These are phyloP conservation scores for Petrocephalus microphthalmus DNA, from an alignment of 2,113 vertebrate species.

Conservation along the genomic window DNA sequence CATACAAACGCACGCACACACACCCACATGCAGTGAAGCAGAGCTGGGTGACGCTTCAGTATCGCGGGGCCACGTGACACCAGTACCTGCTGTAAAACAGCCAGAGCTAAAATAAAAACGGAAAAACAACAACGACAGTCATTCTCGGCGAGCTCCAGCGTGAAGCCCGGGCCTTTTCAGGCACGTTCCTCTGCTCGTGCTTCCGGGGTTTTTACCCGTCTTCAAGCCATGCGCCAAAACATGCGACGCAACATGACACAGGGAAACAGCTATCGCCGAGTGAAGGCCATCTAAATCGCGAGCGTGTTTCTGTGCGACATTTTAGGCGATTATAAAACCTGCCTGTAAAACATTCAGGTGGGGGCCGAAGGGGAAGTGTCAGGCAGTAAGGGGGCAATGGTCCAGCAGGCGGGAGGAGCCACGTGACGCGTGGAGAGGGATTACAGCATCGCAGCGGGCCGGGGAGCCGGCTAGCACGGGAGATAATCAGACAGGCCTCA, in stretches of 20 bases:
- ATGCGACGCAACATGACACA: not conserved
- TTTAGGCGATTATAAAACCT: constrained; percentile 28
- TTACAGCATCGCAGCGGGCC: constrained; percentile 13
- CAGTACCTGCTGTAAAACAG: not conserved
- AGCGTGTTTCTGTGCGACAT: constrained; percentile 18
- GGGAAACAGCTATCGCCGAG: constrained; percentile 23
- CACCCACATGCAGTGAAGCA: not conserved
- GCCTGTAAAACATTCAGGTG: constrained; percentile 69
- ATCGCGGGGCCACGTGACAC: not conserved
- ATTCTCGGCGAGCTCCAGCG: not conserved
- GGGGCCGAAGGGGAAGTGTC: constrained; percentile 62
- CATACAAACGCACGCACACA: constrained; percentile 12
- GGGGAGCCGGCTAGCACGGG: constrained; percentile 28
- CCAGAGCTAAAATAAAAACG: not conserved
- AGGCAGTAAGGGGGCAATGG: constrained; percentile 61
- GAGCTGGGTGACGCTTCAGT: not conserved
- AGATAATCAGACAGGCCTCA: constrained; percentile 43
- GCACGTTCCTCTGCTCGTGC: not conserved
- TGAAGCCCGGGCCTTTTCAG: not conserved
- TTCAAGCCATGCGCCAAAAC: not conserved
- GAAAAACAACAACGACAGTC: not conserved
- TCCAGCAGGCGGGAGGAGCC: constrained; percentile 52
- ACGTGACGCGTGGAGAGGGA: constrained; percentile 43
- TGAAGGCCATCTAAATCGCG: not conserved
- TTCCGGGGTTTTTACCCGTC: constrained; percentile 19